Evolutionary conservation across 1,140 invertebrate species (phyloP), one percentile per base, ranked within the genome.

Genomic region (Bicyclus anynana): DNA sequence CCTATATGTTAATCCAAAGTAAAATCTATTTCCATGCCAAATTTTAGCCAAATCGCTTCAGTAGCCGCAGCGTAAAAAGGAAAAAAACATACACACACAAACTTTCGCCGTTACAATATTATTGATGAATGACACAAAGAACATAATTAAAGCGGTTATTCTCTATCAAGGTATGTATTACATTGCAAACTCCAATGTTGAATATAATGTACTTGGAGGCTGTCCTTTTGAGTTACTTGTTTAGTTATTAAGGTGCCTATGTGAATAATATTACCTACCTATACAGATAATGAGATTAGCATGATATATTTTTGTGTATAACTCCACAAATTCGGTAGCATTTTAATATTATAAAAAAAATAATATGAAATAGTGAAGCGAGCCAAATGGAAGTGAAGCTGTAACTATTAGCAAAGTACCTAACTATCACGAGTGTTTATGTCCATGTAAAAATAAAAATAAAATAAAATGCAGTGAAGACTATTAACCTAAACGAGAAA

Each of bases 291-390:
- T 72, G 29, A 33, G 29, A 33, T 33, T 33, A 33, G 29, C 29
- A 3, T 12, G 29, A 33, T 78, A 77, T 77, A 72, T 73, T 81
- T 80, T 74, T 81, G 63, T 76, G 77, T 64, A 53, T 59, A 57
- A 66, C 48, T 54, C 65, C 70, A 65, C 66, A 55, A 12, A 33
- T 33, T 33, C 29, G 12, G 10, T 12, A 57, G 33, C 46, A 51
- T 59, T 50, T 29, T 4, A 1, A 27, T 33, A 7, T 2, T 33
- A 7, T 44, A n/a, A 44, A 40, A 2, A 40, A 10, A 40, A 18
- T 17, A 7, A 44, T 33, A 21, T 44, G 12, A 16, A 47, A 21
- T 44, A 21, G 18, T 21, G n/a, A 44, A 21, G 18, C 17, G 21
- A 21, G 17, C 40, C 40, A 21, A 20, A 44, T 12, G 10, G 17